Conservation (phyloP, 1,140 invertebrate genomes). For the Gyrodactylus salaris region DNA sequence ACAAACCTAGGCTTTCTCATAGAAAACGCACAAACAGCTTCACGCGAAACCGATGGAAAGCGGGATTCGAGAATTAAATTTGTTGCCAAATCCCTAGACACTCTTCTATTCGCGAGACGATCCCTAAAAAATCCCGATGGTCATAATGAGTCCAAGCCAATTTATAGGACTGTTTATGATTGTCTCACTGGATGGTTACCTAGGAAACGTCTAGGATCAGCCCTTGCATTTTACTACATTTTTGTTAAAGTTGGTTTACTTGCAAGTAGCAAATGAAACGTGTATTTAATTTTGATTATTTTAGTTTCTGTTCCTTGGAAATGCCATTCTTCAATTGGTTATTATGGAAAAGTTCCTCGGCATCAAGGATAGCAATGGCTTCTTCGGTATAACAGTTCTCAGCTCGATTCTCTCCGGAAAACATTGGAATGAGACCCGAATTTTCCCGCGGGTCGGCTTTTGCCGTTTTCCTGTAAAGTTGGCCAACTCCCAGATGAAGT, state of each 20-base stretch:
- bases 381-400: background rate
- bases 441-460: background rate
- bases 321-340: background rate
- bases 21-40: background rate
- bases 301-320: background rate
- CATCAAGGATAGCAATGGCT: background rate
- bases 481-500: background rate
- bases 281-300: background rate
- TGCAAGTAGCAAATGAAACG: background rate
- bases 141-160: background rate
- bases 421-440: background rate
- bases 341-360: constrained; percentile 3
- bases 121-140: background rate
- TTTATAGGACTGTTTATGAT: background rate
- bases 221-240: background rate
- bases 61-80: background rate
- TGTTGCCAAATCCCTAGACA: background rate
- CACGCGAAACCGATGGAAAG: background rate
- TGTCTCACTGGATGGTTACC: background rate
- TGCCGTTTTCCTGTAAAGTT: constrained; percentile 1
- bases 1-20: constrained; percentile 1
- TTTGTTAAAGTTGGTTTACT: background rate
- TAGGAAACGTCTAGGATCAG: background rate
- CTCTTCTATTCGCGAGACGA: background rate
- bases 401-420: background rate